Conservation (phyloP, 2,888 invertebrate species). For the Carcina quercana region DNA sequence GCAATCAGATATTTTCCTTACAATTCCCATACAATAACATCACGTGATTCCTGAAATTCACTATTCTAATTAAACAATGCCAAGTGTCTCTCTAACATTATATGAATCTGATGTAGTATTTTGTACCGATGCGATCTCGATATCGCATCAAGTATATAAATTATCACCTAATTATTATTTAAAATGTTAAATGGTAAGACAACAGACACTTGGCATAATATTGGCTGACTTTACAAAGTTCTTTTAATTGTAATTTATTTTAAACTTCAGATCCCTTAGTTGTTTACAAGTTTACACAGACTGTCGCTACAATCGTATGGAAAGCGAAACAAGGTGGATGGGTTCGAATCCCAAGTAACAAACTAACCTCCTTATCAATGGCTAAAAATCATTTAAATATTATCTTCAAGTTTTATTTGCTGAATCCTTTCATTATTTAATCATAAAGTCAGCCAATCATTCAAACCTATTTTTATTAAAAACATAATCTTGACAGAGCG, state of each 20-base stretch:
- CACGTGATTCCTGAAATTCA: conserved; percentile 20
- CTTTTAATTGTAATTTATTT: conserved; percentile 6
- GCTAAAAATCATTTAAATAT: neutral
- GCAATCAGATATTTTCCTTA: conserved; percentile 11
- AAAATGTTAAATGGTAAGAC: neutral
- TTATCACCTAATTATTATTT: no score
- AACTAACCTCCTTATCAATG: neutral
- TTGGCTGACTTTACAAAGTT: conserved; percentile 25
- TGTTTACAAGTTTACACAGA: conserved; percentile 7
- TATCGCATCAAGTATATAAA: no score
- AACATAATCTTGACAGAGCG: conserved; percentile 36
- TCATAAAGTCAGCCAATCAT: conserved; percentile 35
- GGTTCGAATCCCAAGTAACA: conserved; percentile 40
- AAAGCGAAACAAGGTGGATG: no score
- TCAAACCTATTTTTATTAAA: conserved; percentile 14
- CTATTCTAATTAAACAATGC: conserved; percentile 18
- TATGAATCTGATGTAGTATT: neutral
- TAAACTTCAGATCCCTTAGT: no score
- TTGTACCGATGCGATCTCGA: no score
- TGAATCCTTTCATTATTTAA: conserved; percentile 6
- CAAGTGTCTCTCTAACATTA: conserved; percentile 22
- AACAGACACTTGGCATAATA: conserved; percentile 22
- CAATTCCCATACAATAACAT: conserved; percentile 13
- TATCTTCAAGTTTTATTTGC: neutral
- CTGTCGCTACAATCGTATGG: no score